Percentiles rank a stretch among this genome's conserved stretches.
Conservation (phyloP, 2,797 vertebrate species). For the Poeciliopsis infans region DNA sequence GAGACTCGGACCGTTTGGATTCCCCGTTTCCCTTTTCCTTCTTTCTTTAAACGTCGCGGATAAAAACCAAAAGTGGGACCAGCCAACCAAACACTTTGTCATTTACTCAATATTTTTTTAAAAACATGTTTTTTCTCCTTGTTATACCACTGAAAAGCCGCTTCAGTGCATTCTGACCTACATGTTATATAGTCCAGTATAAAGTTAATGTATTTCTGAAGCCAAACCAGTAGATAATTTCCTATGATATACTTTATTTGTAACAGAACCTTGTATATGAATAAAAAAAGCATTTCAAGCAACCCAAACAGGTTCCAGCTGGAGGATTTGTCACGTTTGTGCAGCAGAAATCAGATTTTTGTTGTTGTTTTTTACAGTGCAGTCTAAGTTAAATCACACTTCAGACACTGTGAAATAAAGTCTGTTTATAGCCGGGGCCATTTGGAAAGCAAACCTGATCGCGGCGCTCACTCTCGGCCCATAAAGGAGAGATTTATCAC, state of each 20-base stretch:
- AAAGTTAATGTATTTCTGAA: slow-evolving; percentile 75
- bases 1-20: slow-evolving; percentile 48
- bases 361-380: neutral
- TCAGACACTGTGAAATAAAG: slow-evolving; percentile 40
- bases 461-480: slow-evolving; percentile 33
- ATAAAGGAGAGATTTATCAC: slow-evolving; percentile 71
- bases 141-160: slow-evolving; percentile 84
- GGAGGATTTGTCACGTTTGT: slow-evolving; percentile 12
- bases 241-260: slow-evolving; percentile 80
- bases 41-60: slow-evolving; percentile 31
- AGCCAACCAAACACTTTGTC: slow-evolving; percentile 49
- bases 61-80: slow-evolving; percentile 42
- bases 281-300: slow-evolving; percentile 80
- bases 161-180: slow-evolving; percentile 60
- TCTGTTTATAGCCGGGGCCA: slow-evolving; percentile 38
- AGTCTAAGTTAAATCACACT: slow-evolving; percentile 14
- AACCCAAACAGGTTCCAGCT: slow-evolving; percentile 28
- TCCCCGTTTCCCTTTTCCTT: neutral
- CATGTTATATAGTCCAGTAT: slow-evolving; percentile 77
- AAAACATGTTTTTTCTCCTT: slow-evolving; percentile 61
- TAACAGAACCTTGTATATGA: slow-evolving; percentile 81
- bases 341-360: slow-evolving; percentile 13
- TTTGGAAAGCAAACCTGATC: slow-evolving; percentile 50
- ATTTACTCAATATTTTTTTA: slow-evolving; percentile 56
- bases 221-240: slow-evolving; percentile 64